Percentiles rank a stretch among this genome's conserved stretches.
Evolutionary conservation across 1,140 invertebrate species (phyloP).

Genomic region (Ceratoteleas bidentatus): DNA sequence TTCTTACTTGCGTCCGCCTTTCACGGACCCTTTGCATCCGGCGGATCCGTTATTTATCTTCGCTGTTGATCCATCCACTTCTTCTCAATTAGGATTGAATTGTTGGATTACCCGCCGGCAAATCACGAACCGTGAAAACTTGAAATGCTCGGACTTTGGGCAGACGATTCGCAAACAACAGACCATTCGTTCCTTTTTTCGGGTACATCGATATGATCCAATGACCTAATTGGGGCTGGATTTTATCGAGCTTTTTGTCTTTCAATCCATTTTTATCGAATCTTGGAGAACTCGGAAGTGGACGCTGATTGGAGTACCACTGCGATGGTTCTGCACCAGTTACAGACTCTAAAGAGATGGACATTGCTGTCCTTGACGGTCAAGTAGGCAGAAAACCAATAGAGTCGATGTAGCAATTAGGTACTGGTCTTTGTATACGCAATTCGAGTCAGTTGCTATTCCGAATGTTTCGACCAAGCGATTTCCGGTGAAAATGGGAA

Average conservation of each 20-base stretch:
- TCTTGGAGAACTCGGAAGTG: too few species aligned
- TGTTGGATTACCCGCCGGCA: constrained; percentile 28
- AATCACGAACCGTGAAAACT: constrained; percentile 19
- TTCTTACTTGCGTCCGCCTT: constrained; percentile 23
- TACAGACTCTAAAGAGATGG: too few species aligned
- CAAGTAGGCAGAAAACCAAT: too few species aligned
- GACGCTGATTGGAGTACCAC: too few species aligned
- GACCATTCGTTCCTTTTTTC: neutral
- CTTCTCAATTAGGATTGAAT: constrained; percentile 58
- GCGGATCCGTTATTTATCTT: constrained; percentile 43
- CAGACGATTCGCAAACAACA: neutral
- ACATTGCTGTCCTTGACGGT: too few species aligned
- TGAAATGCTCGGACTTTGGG: constrained; percentile 16
- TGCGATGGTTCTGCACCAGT: too few species aligned
- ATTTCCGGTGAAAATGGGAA: neutral
- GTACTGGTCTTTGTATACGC: too few species aligned
- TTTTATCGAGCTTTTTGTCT: too few species aligned
- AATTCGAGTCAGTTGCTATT: too few species aligned
- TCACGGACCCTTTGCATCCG: constrained; percentile 4
- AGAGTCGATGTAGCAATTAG: too few species aligned
- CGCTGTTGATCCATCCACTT: constrained; percentile 45
- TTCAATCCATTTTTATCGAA: too few species aligned
- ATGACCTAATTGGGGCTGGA: neutral
- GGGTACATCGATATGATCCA: neutral
- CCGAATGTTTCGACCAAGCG: too few species aligned